A percentile compares a stretch with the other conserved stretches of the same genome.
phyloP scores from a whole-genome alignment of 2,113 vertebrate species.

The Paramormyrops kingsleyae region DNA sequence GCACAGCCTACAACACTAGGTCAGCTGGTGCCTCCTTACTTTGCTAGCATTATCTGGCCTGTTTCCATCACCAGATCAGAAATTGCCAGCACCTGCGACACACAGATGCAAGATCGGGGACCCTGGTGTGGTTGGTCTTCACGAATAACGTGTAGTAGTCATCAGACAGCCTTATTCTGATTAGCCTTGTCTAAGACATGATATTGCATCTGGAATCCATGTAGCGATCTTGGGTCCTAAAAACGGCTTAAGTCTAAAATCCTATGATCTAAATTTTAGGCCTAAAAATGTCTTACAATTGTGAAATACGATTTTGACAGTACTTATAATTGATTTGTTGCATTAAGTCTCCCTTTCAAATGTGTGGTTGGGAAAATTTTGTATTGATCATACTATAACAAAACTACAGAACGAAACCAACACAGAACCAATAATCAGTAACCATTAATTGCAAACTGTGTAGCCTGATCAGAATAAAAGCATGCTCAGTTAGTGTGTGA shows the following conservation, averaged over 20 bases:
- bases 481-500: neutral
- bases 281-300: neutral
- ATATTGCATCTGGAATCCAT: neutral
- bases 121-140: neutral
- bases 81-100: neutral
- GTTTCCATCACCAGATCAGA: neutral
- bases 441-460: neutral
- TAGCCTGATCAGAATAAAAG: neutral
- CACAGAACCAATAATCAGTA: neutral
- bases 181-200: neutral
- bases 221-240: neutral
- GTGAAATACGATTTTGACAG: neutral
- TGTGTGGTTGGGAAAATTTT: neutral
- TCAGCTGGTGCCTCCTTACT: neutral
- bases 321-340: neutral
- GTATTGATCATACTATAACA: neutral
- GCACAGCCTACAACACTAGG: neutral
- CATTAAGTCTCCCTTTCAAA: neutral
- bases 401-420: neutral
- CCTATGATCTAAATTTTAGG: neutral
- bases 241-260: neutral
- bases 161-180: neutral
- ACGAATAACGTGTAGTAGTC: neutral
- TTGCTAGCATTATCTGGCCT: neutral
- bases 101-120: neutral